Percentiles rank a stretch among this genome's conserved stretches.
phyloP scores from a whole-genome alignment of 2,888 invertebrate genomes.

The Trypoxylon attenuatum region DNA sequence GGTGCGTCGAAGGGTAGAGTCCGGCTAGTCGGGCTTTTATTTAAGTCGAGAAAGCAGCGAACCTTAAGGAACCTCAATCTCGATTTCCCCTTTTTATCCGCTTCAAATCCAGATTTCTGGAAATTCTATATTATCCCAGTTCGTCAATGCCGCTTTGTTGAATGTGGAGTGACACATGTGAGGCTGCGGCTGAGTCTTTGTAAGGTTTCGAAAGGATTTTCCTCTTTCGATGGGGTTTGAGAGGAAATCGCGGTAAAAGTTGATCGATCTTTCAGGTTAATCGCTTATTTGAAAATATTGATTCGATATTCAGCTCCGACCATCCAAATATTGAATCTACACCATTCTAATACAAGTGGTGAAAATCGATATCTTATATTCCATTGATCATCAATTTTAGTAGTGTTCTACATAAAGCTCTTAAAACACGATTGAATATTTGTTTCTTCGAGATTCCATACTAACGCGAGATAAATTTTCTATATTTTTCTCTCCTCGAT shows the following conservation, averaged over 20 bases:
- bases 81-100: constrained; percentile 39
- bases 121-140: constrained; percentile 59
- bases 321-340: constrained; percentile 64
- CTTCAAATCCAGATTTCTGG: constrained; percentile 61
- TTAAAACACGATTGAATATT: too few species aligned
- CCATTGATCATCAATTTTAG: too few species aligned
- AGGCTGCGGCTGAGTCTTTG: constrained; percentile 49
- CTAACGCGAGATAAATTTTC: constrained; percentile 53
- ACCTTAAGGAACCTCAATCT: constrained; percentile 58
- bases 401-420: too few species aligned
- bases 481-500: constrained; percentile 58
- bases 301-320: constrained; percentile 48
- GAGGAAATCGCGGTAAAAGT: constrained; percentile 42
- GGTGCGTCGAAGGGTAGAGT: constrained; percentile 31
- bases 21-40: constrained; percentile 45
- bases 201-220: constrained; percentile 55
- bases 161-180: constrained; percentile 57
- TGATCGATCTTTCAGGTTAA: constrained; percentile 41
- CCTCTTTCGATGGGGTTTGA: constrained; percentile 19
- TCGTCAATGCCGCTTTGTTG: constrained; percentile 55
- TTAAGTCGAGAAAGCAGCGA: constrained; percentile 52
- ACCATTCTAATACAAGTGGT: too few species aligned
- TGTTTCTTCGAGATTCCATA: background rate
- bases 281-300: constrained; percentile 66
- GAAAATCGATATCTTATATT: too few species aligned